Evolutionary conservation across 2,888 invertebrate genomes (phyloP), one percentile per base, ranked within the genome.

Genomic region (Leptopilina myrica): DNA sequence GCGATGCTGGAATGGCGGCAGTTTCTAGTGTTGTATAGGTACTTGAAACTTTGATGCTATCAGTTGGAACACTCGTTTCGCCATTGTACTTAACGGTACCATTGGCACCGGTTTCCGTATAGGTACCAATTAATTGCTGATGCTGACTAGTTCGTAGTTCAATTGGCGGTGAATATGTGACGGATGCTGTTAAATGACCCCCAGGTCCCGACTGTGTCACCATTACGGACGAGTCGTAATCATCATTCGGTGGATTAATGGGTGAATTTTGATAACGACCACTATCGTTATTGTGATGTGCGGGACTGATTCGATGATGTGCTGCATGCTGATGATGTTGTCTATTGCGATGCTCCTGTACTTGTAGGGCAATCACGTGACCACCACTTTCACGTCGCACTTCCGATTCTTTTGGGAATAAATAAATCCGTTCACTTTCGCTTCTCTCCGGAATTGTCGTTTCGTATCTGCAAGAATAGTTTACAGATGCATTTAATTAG

Each of bases 11-110:
- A 9, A 94, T 92, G 5, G 94, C 93, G 2, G 95, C 95, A 1
- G 95, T 94, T 88, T 95, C 95, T 82, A 95, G 90, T 84, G 94
- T 94, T 0, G 95, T 94, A 85, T 94, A 94, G 33, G 93, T 95
- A 83, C 87, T 92, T 12, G 87, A 86, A 0, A 84, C 84, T 78
- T 90, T 90, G 64, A 90, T 86, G 62, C 83, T 85, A 0, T 91
- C 91, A 0, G 92, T 91, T 26, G 90, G 88, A 2, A 83, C 86
- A 11, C 86, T 85, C 9, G 86, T 84, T 14, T 84, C 93, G 88
- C 64, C 88, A 88, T 80, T 93, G 91, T 84, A 92, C 85, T 90
- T 94, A 92, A 89, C 85, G n/a, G 85, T 80, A 11, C 83, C 67
- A 40, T 85, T 76, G 43, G 84, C 15, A 20, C 62, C 85, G 64